These are phyloP conservation scores for Hyposoter didymator DNA, from an alignment of 2,888 invertebrate species.

Conservation along the genomic window DNA sequence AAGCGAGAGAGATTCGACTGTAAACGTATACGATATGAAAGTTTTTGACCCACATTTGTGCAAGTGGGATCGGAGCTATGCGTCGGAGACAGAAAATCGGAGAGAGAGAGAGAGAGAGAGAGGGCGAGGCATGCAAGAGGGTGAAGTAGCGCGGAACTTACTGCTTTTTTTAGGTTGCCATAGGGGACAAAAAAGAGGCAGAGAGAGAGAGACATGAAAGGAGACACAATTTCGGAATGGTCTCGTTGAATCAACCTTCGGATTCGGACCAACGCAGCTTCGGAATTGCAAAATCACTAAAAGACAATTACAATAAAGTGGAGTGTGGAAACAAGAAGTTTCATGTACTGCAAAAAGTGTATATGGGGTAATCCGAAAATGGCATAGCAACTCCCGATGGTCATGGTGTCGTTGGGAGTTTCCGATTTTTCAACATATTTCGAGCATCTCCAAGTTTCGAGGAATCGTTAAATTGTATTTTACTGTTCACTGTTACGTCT, in stretches of 20 bases:
- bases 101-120: neutral
- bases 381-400: neutral
- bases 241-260: constrained; percentile 19
- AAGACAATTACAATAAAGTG: constrained; percentile 28
- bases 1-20: neutral
- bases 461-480: neutral
- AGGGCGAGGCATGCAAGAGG: constrained; percentile 12
- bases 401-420: neutral
- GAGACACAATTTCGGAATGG: constrained; percentile 4
- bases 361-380: neutral
- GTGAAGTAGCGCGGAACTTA: constrained; percentile 2
- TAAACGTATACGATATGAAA: constrained; percentile 42
- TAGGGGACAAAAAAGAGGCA: neutral
- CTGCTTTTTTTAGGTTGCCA: constrained; percentile 6
- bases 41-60: constrained; percentile 61
- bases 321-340: constrained; percentile 14
- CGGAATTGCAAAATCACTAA: constrained; percentile 15
- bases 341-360: constrained; percentile 3
- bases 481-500: neutral
- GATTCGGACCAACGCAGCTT: constrained; percentile 17
- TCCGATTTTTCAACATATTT: neutral
- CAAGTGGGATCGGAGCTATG: constrained; percentile 33
- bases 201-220: constrained; percentile 8
- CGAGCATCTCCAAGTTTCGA: neutral
- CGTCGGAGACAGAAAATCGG: constrained; percentile 34